Evolutionary conservation across 2,797 vertebrate species (phyloP), one percentile per base, ranked within the genome.

Genomic region (Rhinoraja longicauda): DNA sequence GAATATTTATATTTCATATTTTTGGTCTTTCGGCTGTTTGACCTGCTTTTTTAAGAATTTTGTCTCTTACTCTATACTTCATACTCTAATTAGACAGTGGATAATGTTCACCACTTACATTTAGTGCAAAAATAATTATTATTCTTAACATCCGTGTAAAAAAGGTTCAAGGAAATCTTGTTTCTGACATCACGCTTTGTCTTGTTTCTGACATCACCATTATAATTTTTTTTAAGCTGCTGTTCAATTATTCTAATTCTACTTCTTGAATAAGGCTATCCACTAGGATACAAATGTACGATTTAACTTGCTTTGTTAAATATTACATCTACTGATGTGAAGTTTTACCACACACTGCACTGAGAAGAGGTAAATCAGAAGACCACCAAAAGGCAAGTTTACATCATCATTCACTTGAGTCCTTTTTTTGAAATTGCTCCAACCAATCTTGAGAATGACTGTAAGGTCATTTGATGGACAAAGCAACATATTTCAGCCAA

Each of bases 381-480:
- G 90, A 92, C 72, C 29, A 92, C 45, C 24, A 92, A 53, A 53
- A 73, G 39, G 90, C 70, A 92, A 75, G 8, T 75, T 92, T 73
- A 57, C 13, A 75, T 70, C 62, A 39, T 91, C 26, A 75, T 26
- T 92, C 90, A 92, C 6, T 57, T 17, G 70, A 29, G 12, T 8
- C 70, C 90, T 29, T 75, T 15, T 53, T 88, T 88, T 88, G 19
- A 88, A 88, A 88, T 88, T 88, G 59, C n/a, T 36, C 84, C 64
- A 88, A 36, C 90, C 90, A 92, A 92, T 72, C 59, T 75, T 39
- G 72, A 92, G 36, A 73, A 91, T 39, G 70, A 75, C 94, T 93
- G 94, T 95, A 94, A 96, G 96, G 96, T 96, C 96, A 95, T 94
- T 95, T 95, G 95, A 95, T 96, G 96, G 95, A 95, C 96, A 96